Base-by-base conservation (phyloP, 2,113 vertebrate species). In the Chaetura pelagica region DNA sequence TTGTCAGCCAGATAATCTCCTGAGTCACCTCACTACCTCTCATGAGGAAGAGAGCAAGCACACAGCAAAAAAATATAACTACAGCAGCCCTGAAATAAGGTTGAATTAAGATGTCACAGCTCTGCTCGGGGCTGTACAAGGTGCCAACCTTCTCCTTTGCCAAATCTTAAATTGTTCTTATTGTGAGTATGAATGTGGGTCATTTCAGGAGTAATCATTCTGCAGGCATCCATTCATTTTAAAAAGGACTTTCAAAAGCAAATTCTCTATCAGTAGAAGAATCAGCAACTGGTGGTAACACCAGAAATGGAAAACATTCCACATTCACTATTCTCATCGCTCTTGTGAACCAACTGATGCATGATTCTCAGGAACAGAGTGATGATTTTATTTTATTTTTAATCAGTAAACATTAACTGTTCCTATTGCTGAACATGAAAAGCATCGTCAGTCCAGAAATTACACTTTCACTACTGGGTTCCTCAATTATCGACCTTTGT, bases 401-500 rank as follows among this genome's bases (percentile, higher is more conserved):
- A 78, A 91, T 91, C 95, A 91, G 67, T 80, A 95, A 95, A 76
- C 66, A 94, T 93, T 95, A 95, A 97, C 96, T 72, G 46, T 78
- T 78, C 92, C 95, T 73, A 94, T 94, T 94, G 96, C 66, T 81
- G 86, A 90, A 96, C 80, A 93, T 94, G 75, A 94, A 93, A 95
- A 72, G 54, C 71, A 93, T 94, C 62, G 94, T 52, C 40, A 92
- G 85, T 85, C 77, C 35, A 35, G 55, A 94, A 91, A 96, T 64
- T 84, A 94, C 54, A 62, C 40, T 86, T 77, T 80, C 74, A 83
- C 62, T 93, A 76, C 52, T 52, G 78, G 14, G 23, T 90, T 95
- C 84, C 63, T 51, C 79, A 74, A 79, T 94, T 61, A 73, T n/a
- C 91, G 95, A 97, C 92, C 96, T 98, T 97, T 97, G 96, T 93